A percentile compares a stretch with the other conserved stretches of the same genome.
Conservation (phyloP, 2,113 vertebrate species). For the Clarias magur region DNA sequence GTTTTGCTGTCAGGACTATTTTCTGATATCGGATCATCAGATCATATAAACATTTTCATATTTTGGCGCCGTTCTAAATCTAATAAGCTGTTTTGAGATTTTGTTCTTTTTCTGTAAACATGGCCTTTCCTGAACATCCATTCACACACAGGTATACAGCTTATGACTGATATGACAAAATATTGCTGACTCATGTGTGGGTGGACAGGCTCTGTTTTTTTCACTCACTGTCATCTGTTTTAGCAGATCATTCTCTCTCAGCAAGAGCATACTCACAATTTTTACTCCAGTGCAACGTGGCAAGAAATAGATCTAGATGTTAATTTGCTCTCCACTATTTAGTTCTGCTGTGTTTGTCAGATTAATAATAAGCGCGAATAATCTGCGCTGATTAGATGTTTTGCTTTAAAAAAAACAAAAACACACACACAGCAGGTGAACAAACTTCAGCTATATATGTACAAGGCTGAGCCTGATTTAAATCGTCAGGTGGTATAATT, state of each 20-base stretch:
- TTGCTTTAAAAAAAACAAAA: background rate
- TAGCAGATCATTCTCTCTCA: background rate
- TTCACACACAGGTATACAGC: conserved; percentile 15
- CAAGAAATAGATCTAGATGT: background rate
- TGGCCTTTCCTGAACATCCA: conserved; percentile 25
- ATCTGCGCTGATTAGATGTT: background rate
- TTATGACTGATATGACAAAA: conserved; percentile 40
- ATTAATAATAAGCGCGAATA: background rate
- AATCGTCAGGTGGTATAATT: background rate
- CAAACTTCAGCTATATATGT: background rate
- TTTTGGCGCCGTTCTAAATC: background rate
- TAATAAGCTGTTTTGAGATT: conserved; percentile 23
- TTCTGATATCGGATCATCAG: background rate
- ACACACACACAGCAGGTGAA: background rate
- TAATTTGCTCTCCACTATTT: background rate
- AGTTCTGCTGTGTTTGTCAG: background rate
- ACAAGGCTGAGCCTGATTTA: background rate
- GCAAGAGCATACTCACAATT: background rate
- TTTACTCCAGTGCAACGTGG: background rate
- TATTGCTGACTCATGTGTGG: conserved; percentile 46
- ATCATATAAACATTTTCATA: background rate
- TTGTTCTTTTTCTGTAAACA: background rate
- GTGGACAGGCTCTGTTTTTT: conserved; percentile 26
- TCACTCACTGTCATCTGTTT: conserved; percentile 6
- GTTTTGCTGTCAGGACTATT: too few species aligned